Percentiles rank a stretch among this genome's conserved stretches.
These are phyloP conservation scores for Coptotermes formosanus DNA, from an alignment of 1,140 invertebrate species.

Conservation along the genomic window DNA sequence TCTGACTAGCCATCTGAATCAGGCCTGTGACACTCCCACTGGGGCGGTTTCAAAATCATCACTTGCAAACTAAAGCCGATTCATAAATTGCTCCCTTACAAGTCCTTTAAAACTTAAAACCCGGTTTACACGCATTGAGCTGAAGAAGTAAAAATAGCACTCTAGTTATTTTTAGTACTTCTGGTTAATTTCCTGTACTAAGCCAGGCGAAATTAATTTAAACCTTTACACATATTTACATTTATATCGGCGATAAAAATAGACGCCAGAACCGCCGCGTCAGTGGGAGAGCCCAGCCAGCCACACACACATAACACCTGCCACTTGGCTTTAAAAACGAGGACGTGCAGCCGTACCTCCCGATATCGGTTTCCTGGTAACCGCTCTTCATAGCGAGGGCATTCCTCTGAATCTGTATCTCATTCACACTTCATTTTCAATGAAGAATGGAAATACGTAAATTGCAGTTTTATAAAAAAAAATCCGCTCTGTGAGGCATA, in stretches of 20 bases:
- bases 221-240: background rate
- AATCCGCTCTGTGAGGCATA: no score
- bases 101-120: background rate
- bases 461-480: no score
- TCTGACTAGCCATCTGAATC: no score
- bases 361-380: background rate
- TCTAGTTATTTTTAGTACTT: background rate
- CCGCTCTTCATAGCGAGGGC: background rate
- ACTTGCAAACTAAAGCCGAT: background rate
- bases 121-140: background rate
- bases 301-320: background rate
- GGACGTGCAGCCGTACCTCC: background rate
- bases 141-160: background rate
- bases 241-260: slow-evolving; percentile 3
- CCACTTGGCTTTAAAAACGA: background rate
- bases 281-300: background rate
- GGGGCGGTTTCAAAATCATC: no score
- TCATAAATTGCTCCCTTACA: background rate
- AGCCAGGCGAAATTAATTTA: slow-evolving; percentile 5
- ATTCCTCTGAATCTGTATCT: background rate
- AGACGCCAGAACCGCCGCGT: background rate
- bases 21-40: no score
- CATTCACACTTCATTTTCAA: background rate
- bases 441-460: no score
- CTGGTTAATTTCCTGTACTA: background rate